These are phyloP conservation scores for Tineola bisselliella DNA, from an alignment of 2,888 invertebrate species.

Conservation along the genomic window DNA sequence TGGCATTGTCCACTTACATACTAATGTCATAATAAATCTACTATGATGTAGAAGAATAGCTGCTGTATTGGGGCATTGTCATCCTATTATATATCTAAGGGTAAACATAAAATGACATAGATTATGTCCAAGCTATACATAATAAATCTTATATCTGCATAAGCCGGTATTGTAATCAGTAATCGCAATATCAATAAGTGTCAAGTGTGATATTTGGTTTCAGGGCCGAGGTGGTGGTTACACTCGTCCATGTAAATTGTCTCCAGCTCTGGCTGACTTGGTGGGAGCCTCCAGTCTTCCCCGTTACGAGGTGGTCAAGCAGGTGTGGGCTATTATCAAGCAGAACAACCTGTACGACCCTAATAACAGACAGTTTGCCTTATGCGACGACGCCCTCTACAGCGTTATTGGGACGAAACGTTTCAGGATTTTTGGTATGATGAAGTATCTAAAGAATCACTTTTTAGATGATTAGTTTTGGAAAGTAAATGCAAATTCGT, in stretches of 20 bases:
- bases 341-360: constrained; percentile 91
- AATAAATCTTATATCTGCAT: too few species aligned
- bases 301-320: constrained; percentile 88
- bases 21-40: too few species aligned
- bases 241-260: constrained; percentile 84
- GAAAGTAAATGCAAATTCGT: too few species aligned
- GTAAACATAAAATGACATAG: too few species aligned
- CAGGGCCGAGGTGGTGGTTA: constrained; percentile 73
- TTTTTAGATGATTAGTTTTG: constrained; percentile 60
- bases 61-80: too few species aligned
- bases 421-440: constrained; percentile 96
- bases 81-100: too few species aligned
- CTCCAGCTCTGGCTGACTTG: constrained; percentile 84
- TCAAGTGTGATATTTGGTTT: too few species aligned
- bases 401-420: constrained; percentile 92
- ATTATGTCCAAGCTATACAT: too few species aligned
- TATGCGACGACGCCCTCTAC: constrained; percentile 89
- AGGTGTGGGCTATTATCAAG: constrained; percentile 90
- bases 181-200: too few species aligned
- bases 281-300: constrained; percentile 87
- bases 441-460: constrained; percentile 94
- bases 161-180: too few species aligned
- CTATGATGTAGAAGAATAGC: too few species aligned
- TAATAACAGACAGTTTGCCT: constrained; percentile 93
- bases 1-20: too few species aligned